A percentile compares a stretch with the other conserved stretches of the same genome.
These are phyloP conservation scores for Charadrius vociferus DNA, from an alignment of 2,113 vertebrate genomes.

Conservation along the genomic window DNA sequence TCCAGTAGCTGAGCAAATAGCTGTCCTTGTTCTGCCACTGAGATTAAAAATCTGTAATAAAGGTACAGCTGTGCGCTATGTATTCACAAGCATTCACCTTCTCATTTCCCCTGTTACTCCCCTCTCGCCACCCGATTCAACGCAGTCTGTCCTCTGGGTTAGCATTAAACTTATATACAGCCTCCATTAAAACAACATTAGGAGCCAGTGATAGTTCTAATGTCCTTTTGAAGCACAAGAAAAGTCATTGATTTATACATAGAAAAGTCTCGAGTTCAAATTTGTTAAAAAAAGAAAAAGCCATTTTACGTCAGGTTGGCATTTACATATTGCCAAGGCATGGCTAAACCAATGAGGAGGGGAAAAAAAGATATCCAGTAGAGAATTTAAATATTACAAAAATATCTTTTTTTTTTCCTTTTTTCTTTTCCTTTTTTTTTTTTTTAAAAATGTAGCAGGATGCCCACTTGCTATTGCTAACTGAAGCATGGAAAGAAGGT, in stretches of 20 bases:
- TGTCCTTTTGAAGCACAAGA: slow-evolving; percentile 61
- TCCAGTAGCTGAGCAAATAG: slow-evolving; percentile 38
- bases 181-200: slow-evolving; percentile 59
- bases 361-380: slow-evolving; percentile 53
- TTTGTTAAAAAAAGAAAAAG: slow-evolving; percentile 63
- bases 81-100: slow-evolving; percentile 63
- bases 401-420: slow-evolving; percentile 69
- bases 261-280: slow-evolving; percentile 74
- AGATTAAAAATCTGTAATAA: slow-evolving; percentile 59
- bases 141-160: slow-evolving; percentile 5
- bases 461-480: slow-evolving; percentile 71
- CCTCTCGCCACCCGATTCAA: not conserved
- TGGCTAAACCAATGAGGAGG: slow-evolving; percentile 35
- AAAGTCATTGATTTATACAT: slow-evolving; percentile 68
- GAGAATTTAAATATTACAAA: slow-evolving; percentile 76
- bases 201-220: slow-evolving; percentile 52
- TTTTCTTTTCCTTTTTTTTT: slow-evolving; percentile 18
- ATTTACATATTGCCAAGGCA: slow-evolving; percentile 61
- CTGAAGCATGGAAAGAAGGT: slow-evolving; percentile 73
- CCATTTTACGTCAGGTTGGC: slow-evolving; percentile 26
- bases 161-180: slow-evolving; percentile 61
- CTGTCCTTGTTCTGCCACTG: slow-evolving; percentile 56
- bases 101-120: slow-evolving; percentile 32
- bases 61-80: slow-evolving; percentile 44
- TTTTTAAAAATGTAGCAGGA: slow-evolving; percentile 67